These are phyloP conservation scores for Pogonophryne albipinna DNA, from an alignment of 2,797 vertebrate genomes.

Conservation along the genomic window DNA sequence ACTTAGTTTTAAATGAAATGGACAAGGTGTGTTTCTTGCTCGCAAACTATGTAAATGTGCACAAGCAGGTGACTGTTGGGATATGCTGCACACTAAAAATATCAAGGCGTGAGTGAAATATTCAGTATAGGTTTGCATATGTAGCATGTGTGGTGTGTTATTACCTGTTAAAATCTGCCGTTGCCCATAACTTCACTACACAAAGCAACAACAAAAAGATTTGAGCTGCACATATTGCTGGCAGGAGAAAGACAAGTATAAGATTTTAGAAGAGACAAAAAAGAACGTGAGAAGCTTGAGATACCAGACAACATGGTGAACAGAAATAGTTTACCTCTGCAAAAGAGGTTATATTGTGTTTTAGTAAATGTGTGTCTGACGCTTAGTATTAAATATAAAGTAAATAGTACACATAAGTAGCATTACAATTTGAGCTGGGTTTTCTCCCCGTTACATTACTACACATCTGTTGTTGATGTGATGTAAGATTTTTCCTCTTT, in stretches of 20 bases:
- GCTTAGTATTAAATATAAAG: neutral
- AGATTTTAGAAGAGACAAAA: conserved; percentile 14
- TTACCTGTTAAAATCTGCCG: conserved; percentile 5
- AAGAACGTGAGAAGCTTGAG: neutral
- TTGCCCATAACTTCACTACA: conserved; percentile 5
- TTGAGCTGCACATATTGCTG: conserved; percentile 9
- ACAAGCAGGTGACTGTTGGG: neutral
- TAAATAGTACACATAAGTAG: neutral
- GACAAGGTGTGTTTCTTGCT: conserved; percentile 16
- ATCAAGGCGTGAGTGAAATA: neutral
- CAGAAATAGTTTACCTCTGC: neutral
- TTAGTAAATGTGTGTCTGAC: neutral
- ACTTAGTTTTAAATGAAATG: conserved; percentile 20
- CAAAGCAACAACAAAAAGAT: conserved; percentile 15
- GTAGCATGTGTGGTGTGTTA: conserved; percentile 1
- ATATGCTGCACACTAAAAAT: neutral
- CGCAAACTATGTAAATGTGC: conserved; percentile 10
- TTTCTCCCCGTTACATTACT: neutral
- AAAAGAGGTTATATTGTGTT: neutral
- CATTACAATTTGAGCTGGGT: neutral
- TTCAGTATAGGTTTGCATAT: conserved; percentile 10
- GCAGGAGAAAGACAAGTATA: neutral
- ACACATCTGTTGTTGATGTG: neutral
- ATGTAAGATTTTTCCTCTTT: neutral
- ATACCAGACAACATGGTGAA: neutral